These are phyloP conservation scores for Salvelinus fontinalis DNA, from an alignment of 2,113 vertebrate genomes.

Conservation along the genomic window DNA sequence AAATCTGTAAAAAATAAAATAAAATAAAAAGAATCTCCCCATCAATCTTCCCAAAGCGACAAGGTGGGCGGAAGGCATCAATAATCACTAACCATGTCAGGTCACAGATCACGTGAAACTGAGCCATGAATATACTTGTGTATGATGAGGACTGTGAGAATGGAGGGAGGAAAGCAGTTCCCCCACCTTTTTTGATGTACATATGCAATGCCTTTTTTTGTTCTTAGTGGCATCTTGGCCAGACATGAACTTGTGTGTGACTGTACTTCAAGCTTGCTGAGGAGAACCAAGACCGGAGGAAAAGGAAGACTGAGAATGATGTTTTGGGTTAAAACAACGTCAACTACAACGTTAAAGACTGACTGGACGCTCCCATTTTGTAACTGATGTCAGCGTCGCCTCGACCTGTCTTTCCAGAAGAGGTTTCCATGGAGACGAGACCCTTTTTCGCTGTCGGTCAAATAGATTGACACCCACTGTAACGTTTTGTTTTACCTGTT, in stretches of 20 bases:
- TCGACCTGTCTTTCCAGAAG: constrained; percentile 22
- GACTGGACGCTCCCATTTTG: constrained; percentile 24
- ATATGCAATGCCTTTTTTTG: constrained; percentile 67
- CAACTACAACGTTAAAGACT: constrained; percentile 16
- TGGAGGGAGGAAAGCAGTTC: constrained; percentile 6
- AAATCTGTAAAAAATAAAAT: background rate
- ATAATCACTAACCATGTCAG: constrained; percentile 50
- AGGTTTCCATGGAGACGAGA: constrained; percentile 53
- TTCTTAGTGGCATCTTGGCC: constrained; percentile 37
- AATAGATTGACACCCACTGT: constrained; percentile 22
- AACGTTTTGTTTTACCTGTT: constrained; percentile 8
- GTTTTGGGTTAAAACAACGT: constrained; percentile 13
- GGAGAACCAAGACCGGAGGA: constrained; percentile 32
- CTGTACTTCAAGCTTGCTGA: constrained; percentile 47
- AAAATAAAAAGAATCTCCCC: constrained; percentile 1
- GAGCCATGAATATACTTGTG: constrained; percentile 58
- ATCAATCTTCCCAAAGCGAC: background rate
- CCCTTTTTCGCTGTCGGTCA: constrained; percentile 1
- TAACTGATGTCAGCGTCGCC: background rate
- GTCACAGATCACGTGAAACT: constrained; percentile 54
- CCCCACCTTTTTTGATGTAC: constrained; percentile 58
- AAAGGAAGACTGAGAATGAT: constrained; percentile 33
- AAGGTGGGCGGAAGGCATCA: constrained; percentile 9
- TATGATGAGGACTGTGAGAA: constrained; percentile 43
- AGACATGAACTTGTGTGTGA: constrained; percentile 45